Conservation (phyloP, 2,888 invertebrate species). For the Trissoscelio sp. region DNA sequence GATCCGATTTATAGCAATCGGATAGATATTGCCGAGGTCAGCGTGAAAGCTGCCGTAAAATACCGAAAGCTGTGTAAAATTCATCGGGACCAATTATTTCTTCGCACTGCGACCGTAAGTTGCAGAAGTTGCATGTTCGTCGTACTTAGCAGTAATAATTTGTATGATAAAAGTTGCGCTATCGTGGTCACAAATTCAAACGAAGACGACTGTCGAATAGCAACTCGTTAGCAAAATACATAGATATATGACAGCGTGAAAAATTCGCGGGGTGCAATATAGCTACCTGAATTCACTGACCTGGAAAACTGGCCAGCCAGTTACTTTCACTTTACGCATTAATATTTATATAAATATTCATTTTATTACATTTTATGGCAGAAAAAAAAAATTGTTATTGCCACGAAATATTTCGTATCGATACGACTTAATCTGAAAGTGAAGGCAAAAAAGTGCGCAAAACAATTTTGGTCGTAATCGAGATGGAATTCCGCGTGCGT, state of each 20-base stretch:
- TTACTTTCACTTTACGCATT: slow-evolving; percentile 40
- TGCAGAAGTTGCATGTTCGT: slow-evolving; percentile 43
- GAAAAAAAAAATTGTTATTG: too few species aligned
- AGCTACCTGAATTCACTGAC: slow-evolving; percentile 41
- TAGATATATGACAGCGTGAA: too few species aligned
- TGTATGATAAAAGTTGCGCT: slow-evolving; percentile 29
- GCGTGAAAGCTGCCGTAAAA: slow-evolving; percentile 56
- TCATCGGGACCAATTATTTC: slow-evolving; percentile 58
- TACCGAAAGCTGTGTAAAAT: slow-evolving; percentile 22
- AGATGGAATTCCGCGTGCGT: too few species aligned
- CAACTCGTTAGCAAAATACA: slow-evolving; percentile 31
- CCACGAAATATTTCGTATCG: too few species aligned
- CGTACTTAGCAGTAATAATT: slow-evolving; percentile 43
- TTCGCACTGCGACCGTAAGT: slow-evolving; percentile 47
- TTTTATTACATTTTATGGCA: too few species aligned
- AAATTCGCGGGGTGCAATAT: too few species aligned
- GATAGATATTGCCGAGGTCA: slow-evolving; percentile 42
- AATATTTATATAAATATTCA: slow-evolving; percentile 42
- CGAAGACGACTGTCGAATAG: too few species aligned
- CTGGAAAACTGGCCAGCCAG: slow-evolving; percentile 31
- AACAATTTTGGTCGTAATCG: too few species aligned
- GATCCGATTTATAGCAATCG: slow-evolving; percentile 45
- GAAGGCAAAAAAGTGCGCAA: too few species aligned
- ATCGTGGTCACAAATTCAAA: slow-evolving; percentile 19
- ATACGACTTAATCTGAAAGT: too few species aligned